Percentiles rank a stretch among this genome's conserved stretches.
Evolutionary conservation across 2,888 invertebrate species (phyloP).

Genomic region (Galerucella calmariensis): DNA sequence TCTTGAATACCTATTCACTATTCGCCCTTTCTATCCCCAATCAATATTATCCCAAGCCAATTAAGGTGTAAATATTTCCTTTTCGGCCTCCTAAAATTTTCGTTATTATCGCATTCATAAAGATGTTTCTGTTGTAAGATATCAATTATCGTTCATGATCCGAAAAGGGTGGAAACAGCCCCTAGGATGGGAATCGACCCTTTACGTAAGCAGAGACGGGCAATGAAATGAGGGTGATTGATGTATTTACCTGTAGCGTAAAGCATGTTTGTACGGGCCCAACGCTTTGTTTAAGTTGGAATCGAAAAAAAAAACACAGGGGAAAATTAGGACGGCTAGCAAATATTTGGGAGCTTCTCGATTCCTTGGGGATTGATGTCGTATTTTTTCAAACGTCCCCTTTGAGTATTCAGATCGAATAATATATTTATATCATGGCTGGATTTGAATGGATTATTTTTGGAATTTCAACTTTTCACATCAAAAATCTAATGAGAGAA

Average conservation of each 20-base stretch:
- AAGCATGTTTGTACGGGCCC: not conserved
- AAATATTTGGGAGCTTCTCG: not conserved
- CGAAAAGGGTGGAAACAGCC: not conserved
- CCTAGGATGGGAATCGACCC: not conserved
- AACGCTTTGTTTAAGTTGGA: slow-evolving; percentile 5
- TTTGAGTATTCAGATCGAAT: not conserved
- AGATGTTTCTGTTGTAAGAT: too few relatives aligned
- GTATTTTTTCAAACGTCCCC: not conserved
- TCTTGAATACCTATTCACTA: too few relatives aligned
- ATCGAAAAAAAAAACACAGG: not conserved
- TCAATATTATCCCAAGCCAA: too few relatives aligned
- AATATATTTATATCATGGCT: too few relatives aligned
- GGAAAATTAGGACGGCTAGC: slow-evolving; percentile 4
- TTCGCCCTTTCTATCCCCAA: too few relatives aligned
- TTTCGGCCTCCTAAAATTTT: too few relatives aligned
- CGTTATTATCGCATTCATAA: too few relatives aligned
- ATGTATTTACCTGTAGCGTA: slow-evolving; percentile 7
- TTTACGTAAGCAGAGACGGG: not conserved
- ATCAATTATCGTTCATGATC: not conserved
- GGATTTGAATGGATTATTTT: too few relatives aligned
- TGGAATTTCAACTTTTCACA: too few relatives aligned
- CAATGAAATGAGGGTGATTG: not conserved
- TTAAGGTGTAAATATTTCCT: too few relatives aligned
- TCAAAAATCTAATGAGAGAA: too few relatives aligned
- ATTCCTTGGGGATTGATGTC: not conserved